These are phyloP conservation scores for Sipunculus nudus DNA, from an alignment of 2,888 invertebrate species.

Conservation along the genomic window DNA sequence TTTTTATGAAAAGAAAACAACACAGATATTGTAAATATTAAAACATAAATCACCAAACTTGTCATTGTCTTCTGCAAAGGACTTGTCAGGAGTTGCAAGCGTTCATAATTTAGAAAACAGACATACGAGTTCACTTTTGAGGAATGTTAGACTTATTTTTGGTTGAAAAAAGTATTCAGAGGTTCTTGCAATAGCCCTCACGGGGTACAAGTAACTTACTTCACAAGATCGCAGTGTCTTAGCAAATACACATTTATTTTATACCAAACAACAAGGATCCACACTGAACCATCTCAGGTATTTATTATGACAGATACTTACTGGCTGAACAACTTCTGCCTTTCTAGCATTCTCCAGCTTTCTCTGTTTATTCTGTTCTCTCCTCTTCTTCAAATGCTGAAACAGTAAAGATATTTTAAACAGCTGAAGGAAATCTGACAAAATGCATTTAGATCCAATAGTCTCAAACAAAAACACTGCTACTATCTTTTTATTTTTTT, in stretches of 20 bases:
- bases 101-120: too few relatives aligned
- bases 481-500: too few relatives aligned
- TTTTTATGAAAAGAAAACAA: background rate
- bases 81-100: too few relatives aligned
- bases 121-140: too few relatives aligned
- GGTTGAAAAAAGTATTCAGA: background rate
- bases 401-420: conserved; percentile 9
- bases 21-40: background rate
- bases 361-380: conserved; percentile 55
- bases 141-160: background rate
- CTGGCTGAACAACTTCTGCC: conserved; percentile 60
- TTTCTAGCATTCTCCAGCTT: conserved; percentile 58
- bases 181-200: too few relatives aligned
- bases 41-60: too few relatives aligned
- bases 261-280: background rate
- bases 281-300: background rate
- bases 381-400: conserved; percentile 45
- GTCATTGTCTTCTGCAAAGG: too few relatives aligned
- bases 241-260: background rate
- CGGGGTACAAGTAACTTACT: too few relatives aligned
- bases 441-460: too few relatives aligned
- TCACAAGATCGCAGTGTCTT: too few relatives aligned
- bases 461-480: too few relatives aligned
- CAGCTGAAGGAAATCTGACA: too few relatives aligned
- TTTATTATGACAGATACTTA: conserved; percentile 51